Percentiles rank a stretch among this genome's conserved stretches.
These are phyloP conservation scores for Hippocampus abdominalis DNA, from an alignment of 2,113 vertebrate genomes.

Conservation along the genomic window DNA sequence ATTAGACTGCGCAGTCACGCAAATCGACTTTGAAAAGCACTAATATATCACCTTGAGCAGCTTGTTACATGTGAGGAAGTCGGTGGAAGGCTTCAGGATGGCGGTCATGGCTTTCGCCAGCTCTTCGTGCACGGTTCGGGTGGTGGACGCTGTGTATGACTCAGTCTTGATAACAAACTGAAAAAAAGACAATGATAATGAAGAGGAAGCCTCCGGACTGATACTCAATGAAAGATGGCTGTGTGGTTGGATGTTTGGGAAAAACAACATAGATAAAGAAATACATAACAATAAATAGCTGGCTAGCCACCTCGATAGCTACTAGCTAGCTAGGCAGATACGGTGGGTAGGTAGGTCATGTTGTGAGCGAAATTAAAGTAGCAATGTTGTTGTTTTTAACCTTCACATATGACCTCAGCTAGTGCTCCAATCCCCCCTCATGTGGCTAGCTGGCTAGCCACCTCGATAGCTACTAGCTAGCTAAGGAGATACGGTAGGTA, in stretches of 20 bases:
- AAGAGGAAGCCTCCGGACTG: background rate
- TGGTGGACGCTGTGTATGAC: constrained; percentile 78
- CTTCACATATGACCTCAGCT: too few relatives aligned
- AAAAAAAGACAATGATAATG: constrained; percentile 17
- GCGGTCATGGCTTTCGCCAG: constrained; percentile 94
- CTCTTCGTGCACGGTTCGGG: constrained; percentile 90
- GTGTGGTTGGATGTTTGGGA: too few relatives aligned
- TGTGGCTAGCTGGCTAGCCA: background rate
- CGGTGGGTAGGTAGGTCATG: too few relatives aligned
- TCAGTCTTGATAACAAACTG: constrained; percentile 95
- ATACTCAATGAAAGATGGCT: background rate
- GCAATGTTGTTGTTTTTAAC: too few relatives aligned
- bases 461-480: background rate
- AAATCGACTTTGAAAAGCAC: background rate
- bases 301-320: background rate
- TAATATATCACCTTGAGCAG: constrained; percentile 85
- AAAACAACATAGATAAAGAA: too few relatives aligned
- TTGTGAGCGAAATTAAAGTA: too few relatives aligned
- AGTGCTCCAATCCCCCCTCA: too few relatives aligned
- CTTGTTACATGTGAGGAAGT: constrained; percentile 98
- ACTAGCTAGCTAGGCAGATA: background rate
- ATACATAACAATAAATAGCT: background rate
- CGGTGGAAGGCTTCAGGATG: constrained; percentile 95
- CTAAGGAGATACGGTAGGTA: background rate
- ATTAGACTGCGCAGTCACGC: constrained; percentile 1